Evolutionary conservation across 1,140 invertebrate species (phyloP), one percentile per base, ranked within the genome.

Genomic region (Episyrphus balteatus): DNA sequence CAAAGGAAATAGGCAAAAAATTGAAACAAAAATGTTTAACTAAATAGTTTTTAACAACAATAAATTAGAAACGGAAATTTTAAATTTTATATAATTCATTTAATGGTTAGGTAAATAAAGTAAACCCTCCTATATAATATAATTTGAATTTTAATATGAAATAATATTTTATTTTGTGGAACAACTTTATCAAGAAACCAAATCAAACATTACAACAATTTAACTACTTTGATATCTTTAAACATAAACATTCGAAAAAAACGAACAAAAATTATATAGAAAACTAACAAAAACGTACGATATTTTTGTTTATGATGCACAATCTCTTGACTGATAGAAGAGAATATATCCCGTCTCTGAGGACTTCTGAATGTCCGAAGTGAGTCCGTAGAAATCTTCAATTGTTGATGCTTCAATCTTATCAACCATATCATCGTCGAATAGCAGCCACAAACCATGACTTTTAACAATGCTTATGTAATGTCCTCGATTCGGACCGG

Each of bases 381-480:
- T 96, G 54, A 99, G 80, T 56, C 97, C 97, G 73, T 96, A 99
- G 73, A 99, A 99, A 70, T 99, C 96, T 79, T 99, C 96, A 72
- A 99, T 98, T 49, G 93, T 85, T 47, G 92, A 92, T 18, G 93
- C 89, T 67, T 99, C 95, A 59, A 99, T 98, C 88, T 98, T 98
- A 79, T 99, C 95, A 48, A 99, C 96, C 82, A 98, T 92, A 70
- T 99, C 97, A 74, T 99, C 96, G 72, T 99, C 97, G 76, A 99
- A 99, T 1, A 99, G 79, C 51, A 99, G 75, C 97, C 96, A 99
- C 69, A 97, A 93, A 30, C 94, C 92, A 73, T 98, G 92, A 69
- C 92, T 96, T 73, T 99, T 99, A 21, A 99, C 96, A 71, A 99
- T 95, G 68, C 91, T 97, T 71, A 99, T 99, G 72, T 99, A 99